Evolutionary conservation across 1,140 invertebrate genomes (phyloP).

Genomic region (Pemphigus obesinymphae): DNA sequence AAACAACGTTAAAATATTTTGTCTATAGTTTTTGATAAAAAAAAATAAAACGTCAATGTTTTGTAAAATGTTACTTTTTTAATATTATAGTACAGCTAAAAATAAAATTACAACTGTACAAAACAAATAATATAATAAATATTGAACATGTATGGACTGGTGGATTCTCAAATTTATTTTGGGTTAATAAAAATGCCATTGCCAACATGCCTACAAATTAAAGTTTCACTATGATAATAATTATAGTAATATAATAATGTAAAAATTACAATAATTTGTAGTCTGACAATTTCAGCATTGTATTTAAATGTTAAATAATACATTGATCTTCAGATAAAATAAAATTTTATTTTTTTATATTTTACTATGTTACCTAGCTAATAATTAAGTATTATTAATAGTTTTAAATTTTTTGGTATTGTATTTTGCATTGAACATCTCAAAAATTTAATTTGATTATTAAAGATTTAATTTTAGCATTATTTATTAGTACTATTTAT

Average conservation of each 20-base stretch:
- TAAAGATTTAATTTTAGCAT: too few species aligned
- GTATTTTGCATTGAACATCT: not conserved
- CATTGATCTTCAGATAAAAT: not conserved
- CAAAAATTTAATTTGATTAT: not conserved
- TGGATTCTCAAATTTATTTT: not conserved
- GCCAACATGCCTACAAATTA: not conserved
- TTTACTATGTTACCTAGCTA: too few species aligned
- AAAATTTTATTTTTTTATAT: not conserved
- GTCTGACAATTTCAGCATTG: not conserved
- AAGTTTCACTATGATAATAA: not conserved
- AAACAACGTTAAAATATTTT: slow-evolving; percentile 5
- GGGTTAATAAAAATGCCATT: not conserved
- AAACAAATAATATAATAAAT: not conserved
- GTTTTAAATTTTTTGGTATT: too few species aligned
- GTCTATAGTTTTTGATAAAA: not conserved
- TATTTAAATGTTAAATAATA: not conserved
- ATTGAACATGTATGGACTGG: not conserved
- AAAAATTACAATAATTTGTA: too few species aligned
- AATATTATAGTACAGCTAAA: not conserved
- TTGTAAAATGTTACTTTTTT: not conserved
- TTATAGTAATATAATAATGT: too few species aligned
- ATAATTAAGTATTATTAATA: not conserved
- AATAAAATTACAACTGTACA: not conserved
- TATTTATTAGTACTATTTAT: too few species aligned
- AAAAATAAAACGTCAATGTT: not conserved